Conservation (phyloP, 2,113 vertebrate species). For the Rhadina sibilatrix region DNA sequence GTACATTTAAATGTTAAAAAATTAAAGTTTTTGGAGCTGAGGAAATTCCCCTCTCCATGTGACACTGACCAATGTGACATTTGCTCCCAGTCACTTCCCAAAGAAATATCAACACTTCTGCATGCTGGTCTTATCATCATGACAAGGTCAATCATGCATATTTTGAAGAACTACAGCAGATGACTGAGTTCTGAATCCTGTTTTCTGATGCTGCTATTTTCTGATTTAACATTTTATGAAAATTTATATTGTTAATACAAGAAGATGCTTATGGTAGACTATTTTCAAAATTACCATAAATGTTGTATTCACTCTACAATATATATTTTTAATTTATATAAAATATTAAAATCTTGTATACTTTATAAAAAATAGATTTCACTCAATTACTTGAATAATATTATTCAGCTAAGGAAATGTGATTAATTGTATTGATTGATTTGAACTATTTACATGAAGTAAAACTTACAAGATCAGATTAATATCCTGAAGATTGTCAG, state of each 20-base stretch:
- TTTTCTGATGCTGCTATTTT: neutral
- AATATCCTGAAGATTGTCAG: neutral
- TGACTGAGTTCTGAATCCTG: neutral
- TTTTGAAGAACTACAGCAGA: neutral
- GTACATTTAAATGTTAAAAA: neutral
- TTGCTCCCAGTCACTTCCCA: neutral
- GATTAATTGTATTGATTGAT: neutral
- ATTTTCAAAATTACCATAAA: neutral
- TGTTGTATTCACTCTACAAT: neutral
- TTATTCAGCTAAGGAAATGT: neutral
- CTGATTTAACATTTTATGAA: neutral
- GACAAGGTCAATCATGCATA: neutral
- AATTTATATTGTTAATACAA: neutral
- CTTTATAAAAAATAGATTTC: neutral
- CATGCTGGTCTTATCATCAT: neutral
- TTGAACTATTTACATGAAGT: neutral
- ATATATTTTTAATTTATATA: neutral
- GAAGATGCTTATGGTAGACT: neutral
- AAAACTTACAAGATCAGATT: neutral
- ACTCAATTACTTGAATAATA: neutral
- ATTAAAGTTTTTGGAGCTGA: neutral
- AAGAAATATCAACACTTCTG: neutral
- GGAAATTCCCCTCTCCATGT: neutral
- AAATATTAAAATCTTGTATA: neutral
- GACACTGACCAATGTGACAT: fast-evolving